phyloP scores from a whole-genome alignment of 2,888 invertebrate genomes.

The Eledone cirrhosa region DNA sequence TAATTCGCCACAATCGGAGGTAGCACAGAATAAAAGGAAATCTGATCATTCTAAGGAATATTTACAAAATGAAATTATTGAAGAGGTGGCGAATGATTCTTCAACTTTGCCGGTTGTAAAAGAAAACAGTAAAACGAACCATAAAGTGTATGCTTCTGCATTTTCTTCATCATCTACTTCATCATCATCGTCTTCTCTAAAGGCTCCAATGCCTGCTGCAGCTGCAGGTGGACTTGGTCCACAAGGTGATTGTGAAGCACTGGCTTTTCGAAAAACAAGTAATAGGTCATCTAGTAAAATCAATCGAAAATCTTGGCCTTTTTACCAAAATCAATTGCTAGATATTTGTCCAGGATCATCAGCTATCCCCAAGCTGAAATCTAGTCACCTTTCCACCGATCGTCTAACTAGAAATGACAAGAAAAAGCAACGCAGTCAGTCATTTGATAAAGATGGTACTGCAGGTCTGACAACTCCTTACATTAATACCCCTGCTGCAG shows the following conservation, averaged over 20 bases:
- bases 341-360: not conserved
- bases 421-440: not conserved
- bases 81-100: no score
- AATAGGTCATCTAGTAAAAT: not conserved
- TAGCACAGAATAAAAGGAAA: no score
- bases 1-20: no score
- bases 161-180: constrained; percentile 15
- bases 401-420: not conserved
- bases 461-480: not conserved
- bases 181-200: constrained; percentile 13
- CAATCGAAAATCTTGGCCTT: constrained; percentile 22
- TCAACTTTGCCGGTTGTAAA: no score
- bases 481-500: not conserved
- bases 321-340: not conserved
- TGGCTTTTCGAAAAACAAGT: not conserved
- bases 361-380: constrained; percentile 1
- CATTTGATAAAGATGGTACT: constrained; percentile 10
- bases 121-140: no score
- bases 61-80: no score
- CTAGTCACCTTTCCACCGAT: not conserved
- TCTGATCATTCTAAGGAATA: no score
- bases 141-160: not conserved
- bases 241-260: not conserved
- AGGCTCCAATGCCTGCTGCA: not conserved
- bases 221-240: not conserved